phyloP scores from a whole-genome alignment of 2,797 vertebrate species.

The Notolabrus celidotus region DNA sequence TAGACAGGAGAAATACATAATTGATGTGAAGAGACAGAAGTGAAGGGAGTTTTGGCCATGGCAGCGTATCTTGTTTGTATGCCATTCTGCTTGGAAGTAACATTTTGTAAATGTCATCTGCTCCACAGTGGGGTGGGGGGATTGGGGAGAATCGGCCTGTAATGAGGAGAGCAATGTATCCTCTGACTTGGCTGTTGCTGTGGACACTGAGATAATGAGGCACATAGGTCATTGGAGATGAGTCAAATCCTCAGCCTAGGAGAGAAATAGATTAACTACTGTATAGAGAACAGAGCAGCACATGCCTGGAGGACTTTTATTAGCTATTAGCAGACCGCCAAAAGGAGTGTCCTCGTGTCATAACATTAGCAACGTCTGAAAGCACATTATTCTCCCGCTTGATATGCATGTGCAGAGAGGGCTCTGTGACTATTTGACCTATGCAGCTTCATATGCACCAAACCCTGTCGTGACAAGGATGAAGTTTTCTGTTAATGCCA shows the following conservation, averaged over 20 bases:
- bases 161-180: slow-evolving; percentile 89
- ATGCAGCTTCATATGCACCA: slow-evolving; percentile 37
- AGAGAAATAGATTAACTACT: slow-evolving; percentile 98
- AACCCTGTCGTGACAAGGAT: slow-evolving; percentile 24
- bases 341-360: slow-evolving; percentile 73
- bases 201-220: slow-evolving; percentile 99
- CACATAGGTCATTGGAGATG: slow-evolving; percentile 99
- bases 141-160: slow-evolving; percentile 77
- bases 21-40: slow-evolving; percentile 87
- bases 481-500: slow-evolving; percentile 35
- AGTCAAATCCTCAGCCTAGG: slow-evolving; percentile 95
- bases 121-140: slow-evolving; percentile 78
- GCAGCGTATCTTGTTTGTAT: slow-evolving; percentile 83
- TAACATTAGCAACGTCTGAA: slow-evolving; percentile 77
- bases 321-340: slow-evolving; percentile 82
- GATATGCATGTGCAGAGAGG: slow-evolving; percentile 53
- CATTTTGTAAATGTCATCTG: slow-evolving; percentile 87
- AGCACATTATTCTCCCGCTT: slow-evolving; percentile 54
- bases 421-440: slow-evolving; percentile 64
- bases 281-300: slow-evolving; percentile 88
- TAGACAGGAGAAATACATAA: slow-evolving; percentile 86
- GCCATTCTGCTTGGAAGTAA: slow-evolving; percentile 84
- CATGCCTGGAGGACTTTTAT: slow-evolving; percentile 92
- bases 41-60: slow-evolving; percentile 83
- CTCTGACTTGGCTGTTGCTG: slow-evolving; percentile 94